Percentiles rank a stretch among this genome's conserved stretches.
Evolutionary conservation across 2,113 vertebrate genomes (phyloP).

Genomic region (Ranitomeya variabilis): DNA sequence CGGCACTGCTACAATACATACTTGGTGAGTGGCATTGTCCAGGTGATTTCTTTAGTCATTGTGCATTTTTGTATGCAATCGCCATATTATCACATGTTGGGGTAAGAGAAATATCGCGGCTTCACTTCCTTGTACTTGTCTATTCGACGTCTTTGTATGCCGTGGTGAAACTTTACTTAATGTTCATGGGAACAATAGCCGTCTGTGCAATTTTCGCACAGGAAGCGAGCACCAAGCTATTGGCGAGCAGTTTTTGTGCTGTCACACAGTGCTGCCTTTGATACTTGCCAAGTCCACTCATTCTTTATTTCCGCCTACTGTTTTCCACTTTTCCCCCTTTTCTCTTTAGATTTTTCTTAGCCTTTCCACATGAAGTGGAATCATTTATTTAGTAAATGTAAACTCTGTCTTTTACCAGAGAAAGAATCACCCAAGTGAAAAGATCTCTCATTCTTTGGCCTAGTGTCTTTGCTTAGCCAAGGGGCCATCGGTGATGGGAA

Average conservation of each 20-base stretch:
- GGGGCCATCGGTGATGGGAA: not conserved
- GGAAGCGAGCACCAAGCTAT: slow-evolving; percentile 61
- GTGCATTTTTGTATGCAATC: not conserved
- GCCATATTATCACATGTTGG: not conserved
- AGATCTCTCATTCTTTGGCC: not conserved
- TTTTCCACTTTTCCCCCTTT: slow-evolving; percentile 57
- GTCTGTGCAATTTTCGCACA: slow-evolving; percentile 59
- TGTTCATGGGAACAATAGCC: slow-evolving; percentile 50
- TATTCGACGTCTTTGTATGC: slow-evolving; percentile 6
- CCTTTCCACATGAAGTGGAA: slow-evolving; percentile 42
- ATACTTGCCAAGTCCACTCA: slow-evolving; percentile 52
- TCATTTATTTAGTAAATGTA: slow-evolving; percentile 24
- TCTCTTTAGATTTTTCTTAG: slow-evolving; percentile 25
- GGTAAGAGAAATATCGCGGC: not conserved
- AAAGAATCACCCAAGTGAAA: slow-evolving; percentile 30
- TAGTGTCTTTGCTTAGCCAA: slow-evolving; percentile 20
- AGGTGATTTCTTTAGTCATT: not conserved
- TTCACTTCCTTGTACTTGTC: not conserved
- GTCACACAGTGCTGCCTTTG: slow-evolving; percentile 60
- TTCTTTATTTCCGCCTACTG: not conserved
- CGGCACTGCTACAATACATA: not conserved
- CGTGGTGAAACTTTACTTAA: slow-evolving; percentile 29
- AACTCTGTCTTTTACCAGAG: slow-evolving; percentile 9
- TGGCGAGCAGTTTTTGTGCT: slow-evolving; percentile 60
- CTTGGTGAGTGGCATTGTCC: not conserved